Percentiles rank a stretch among this genome's conserved stretches.
Evolutionary conservation across 2,113 vertebrate species (phyloP).

Genomic region (Pelobates fuscus): DNA sequence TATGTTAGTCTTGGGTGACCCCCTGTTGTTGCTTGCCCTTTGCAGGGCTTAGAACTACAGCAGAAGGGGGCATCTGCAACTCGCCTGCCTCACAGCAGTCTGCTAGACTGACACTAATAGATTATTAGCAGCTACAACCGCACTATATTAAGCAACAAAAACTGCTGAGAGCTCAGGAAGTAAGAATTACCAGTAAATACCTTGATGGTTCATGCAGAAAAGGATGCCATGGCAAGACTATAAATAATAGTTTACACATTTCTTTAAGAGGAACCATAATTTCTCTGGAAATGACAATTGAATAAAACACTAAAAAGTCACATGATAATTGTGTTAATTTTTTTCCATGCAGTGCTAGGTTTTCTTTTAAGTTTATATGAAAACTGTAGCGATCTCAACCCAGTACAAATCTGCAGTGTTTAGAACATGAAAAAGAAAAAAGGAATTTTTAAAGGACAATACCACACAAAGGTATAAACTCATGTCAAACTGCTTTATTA

Average conservation of each 20-base stretch:
- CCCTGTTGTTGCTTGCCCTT: conserved; percentile 44
- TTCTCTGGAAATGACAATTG: no score
- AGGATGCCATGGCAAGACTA: no score
- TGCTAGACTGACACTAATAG: conserved; percentile 24
- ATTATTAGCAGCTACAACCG: conserved; percentile 34
- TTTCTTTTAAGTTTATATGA: no score
- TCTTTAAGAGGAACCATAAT: no score
- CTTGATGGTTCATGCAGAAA: neutral
- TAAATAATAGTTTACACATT: no score
- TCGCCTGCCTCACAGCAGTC: conserved; percentile 42
- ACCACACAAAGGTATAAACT: conserved; percentile 61
- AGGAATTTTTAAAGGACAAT: no score
- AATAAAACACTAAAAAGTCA: no score
- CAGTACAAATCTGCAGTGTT: no score
- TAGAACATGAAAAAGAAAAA: no score
- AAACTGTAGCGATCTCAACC: no score
- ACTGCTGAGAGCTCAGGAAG: conserved; percentile 38
- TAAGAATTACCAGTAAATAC: conserved; percentile 15
- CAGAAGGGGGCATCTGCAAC: conserved; percentile 46
- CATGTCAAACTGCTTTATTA: conserved; percentile 99
- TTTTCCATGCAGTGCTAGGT: no score
- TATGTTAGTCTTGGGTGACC: conserved; percentile 24
- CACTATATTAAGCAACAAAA: conserved; percentile 47
- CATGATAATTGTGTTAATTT: no score
- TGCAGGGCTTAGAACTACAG: conserved; percentile 40